Percentiles rank a stretch among this genome's conserved stretches.
Conservation (phyloP, 2,113 vertebrate species). For the Prinia subflava region DNA sequence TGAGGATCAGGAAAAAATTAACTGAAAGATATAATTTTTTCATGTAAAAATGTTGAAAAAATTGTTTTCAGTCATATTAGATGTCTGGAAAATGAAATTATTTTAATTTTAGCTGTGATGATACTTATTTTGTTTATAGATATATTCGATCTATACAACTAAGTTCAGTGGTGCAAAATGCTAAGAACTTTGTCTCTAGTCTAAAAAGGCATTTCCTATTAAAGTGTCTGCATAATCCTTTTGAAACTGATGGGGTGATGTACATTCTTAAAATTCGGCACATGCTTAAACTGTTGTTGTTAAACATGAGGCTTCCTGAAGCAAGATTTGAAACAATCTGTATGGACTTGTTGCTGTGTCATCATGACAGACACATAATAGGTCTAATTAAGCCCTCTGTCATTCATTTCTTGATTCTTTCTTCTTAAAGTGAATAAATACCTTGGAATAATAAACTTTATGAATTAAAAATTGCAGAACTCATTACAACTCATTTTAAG, state of each 20-base stretch:
- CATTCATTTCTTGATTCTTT: neutral
- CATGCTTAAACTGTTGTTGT: neutral
- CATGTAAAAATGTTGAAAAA: neutral
- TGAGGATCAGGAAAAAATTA: neutral
- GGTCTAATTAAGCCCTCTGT: neutral
- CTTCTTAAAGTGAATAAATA: neutral
- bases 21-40: neutral
- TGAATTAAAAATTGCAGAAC: neutral
- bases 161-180: neutral
- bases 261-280: neutral
- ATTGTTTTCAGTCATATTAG: neutral
- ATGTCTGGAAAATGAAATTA: neutral
- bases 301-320: neutral
- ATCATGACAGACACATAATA: neutral
- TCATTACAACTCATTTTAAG: neutral
- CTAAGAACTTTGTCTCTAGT: neutral
- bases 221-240: neutral
- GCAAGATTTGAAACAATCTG: neutral
- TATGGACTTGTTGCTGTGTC: neutral
- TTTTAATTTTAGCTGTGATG: neutral
- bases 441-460: neutral
- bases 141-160: neutral
- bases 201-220: neutral
- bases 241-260: neutral
- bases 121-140: neutral